A percentile compares a stretch with the other conserved stretches of the same genome.
Conservation (phyloP, 2,113 vertebrate species). For the Crypturellus undulatus region DNA sequence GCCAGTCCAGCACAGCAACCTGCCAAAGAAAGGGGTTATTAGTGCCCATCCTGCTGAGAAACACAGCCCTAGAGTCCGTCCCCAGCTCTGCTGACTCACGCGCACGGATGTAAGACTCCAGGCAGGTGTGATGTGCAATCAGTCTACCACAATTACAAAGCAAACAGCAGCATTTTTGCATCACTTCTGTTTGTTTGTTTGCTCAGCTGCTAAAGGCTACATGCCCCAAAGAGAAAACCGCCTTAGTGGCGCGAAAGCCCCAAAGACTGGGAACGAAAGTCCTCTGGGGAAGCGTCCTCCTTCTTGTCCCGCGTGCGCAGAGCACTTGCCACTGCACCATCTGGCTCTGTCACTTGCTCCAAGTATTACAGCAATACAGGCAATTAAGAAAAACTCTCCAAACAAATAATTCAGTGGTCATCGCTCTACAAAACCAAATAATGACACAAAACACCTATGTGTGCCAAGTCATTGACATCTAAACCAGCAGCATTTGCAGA, state of each 20-base stretch:
- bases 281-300: neutral
- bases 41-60: neutral
- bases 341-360: neutral
- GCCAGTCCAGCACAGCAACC: neutral
- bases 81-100: neutral
- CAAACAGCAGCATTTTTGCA: neutral
- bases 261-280: neutral
- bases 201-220: neutral
- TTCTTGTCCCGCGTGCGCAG: neutral
- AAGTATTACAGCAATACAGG: neutral
- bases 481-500: neutral
- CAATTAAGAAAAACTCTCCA: neutral
- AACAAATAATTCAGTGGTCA: neutral
- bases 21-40: neutral
- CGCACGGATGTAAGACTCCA: neutral
- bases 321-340: neutral
- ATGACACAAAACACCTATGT: neutral
- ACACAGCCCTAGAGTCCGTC: neutral
- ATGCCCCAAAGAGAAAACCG: neutral
- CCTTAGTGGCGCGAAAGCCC: neutral
- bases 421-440: neutral
- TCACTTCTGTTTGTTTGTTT: neutral
- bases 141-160: neutral
- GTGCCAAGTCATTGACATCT: rapidly evolving
- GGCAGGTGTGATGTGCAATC: neutral